Base-by-base conservation (phyloP, 2,113 vertebrate species). In the Laticauda laticaudata region DNA sequence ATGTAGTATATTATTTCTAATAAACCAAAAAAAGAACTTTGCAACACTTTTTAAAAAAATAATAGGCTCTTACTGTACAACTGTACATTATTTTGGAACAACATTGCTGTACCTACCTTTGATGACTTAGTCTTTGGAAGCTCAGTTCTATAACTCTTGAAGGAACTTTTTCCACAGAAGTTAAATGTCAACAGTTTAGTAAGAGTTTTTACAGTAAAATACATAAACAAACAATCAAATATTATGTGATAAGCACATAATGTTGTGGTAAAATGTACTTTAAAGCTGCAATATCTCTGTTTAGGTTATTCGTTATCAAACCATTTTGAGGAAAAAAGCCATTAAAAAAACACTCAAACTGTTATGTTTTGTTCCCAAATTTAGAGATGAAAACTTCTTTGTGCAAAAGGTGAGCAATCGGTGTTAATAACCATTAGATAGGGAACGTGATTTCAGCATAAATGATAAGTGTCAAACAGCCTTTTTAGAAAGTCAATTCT, bases 141-240 rank as follows among this genome's bases (percentile, higher is more conserved):
- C 98, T 98, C 98, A 98, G 98, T 98, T 97, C 98, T 98, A 98
- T 98, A 98, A 97, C 97, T 98, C 98, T 98, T 97, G 98, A 97
- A 97, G 98, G 98, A 97, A 98, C 98, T 98, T 99, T 98, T 98
- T 98, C 98, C 98, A 98, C 98, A 98, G 98, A 97, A 98, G 97
- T 98, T 98, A 99, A 98, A 99, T 98, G 98, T 98, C 97, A 98
- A 99, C 98, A 99, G 98, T 99, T 99, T 99, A 99, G 98, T 99
- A 98, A 81, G 98, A 97, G 97, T 97, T 98, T 97, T 98, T 98
- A 96, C 96, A 97, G 97, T 97, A 96, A 96, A 97, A 97, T 96
- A 97, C 96, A 97, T 97, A 96, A 98, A 98, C 96, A 97, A 96
- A 96, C 90, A 91, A 97, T 95, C 96, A 98, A 95, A 97, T 96